Evolutionary conservation across 2,797 vertebrate species (phyloP).

Genomic region (Syngnathus rostellatus): DNA sequence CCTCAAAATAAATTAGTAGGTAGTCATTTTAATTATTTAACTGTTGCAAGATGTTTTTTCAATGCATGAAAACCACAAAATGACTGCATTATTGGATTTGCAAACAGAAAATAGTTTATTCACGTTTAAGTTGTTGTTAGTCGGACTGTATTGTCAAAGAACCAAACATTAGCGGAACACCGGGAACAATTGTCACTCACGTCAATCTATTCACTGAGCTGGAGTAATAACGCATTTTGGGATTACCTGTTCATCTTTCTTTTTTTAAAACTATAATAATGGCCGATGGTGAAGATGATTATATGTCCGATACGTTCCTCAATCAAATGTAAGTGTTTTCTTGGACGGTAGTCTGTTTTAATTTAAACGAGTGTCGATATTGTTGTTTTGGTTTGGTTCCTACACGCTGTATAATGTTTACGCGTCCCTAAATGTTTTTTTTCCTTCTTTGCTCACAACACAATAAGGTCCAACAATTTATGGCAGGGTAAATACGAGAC

Average conservation of each 20-base stretch:
- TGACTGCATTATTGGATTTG: neutral
- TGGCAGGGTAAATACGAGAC: neutral
- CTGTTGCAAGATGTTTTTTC: neutral
- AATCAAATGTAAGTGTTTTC: constrained; percentile 56
- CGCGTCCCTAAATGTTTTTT: neutral
- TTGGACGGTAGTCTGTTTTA: neutral
- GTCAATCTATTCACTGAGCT: neutral
- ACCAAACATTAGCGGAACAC: constrained; percentile 30
- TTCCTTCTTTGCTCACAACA: neutral
- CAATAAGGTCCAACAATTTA: neutral
- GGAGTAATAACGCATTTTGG: neutral
- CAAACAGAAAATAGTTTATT: neutral
- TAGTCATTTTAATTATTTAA: neutral
- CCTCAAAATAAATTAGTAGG: neutral
- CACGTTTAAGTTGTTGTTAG: constrained; percentile 7
- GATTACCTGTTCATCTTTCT: neutral
- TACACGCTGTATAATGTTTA: neutral
- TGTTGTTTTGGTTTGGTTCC: neutral
- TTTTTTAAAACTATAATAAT: constrained; percentile 25
- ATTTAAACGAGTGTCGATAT: neutral
- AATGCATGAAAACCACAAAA: neutral
- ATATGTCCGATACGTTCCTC: constrained; percentile 92
- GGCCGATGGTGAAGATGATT: constrained; percentile 81
- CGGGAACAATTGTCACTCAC: neutral
- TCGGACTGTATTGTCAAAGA: constrained; percentile 30